Base-by-base conservation (phyloP, 2,113 vertebrate species). In the Forbesichthys agassizii region DNA sequence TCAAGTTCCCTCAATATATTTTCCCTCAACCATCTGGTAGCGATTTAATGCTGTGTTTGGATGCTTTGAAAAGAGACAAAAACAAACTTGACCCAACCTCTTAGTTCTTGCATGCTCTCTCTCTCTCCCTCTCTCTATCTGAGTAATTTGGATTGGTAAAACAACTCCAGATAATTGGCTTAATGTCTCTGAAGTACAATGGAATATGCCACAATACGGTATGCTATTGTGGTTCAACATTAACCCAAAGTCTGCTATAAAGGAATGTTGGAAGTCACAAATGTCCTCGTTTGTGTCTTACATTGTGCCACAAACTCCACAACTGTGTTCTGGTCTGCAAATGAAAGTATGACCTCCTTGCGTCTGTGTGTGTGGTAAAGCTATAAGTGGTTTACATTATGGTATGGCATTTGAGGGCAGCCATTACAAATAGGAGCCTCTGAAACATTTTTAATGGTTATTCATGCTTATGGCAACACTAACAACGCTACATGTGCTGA, bases 81-180 rank as follows among this genome's bases (percentile, higher is more conserved):
- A 54, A 14, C 78, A 78, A 71, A 75, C 56, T 59, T 79, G 61
- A 75, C 71, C 75, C 78, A 78, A 84, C 63, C 74, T 79, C 67
- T 27, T 27, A 82, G 67, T 74, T 81, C 75, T 62, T 68, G 56
- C 65, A 61, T 75, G 5, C 11, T 18, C 64, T 27, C 12, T 9
- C 48, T 48, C 10, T 48, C 11, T 52, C n/a, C 48, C 54, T 58
- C 18, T 3, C 53, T 48, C n/a, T 58, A 55, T 14, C 27, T 27
- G 49, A 67, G 14, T 72, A 33, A 52, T 59, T 9, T 20, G 46
- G 11, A 33, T 67, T 79, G 78, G 80, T 85, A 75, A 73, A 78
- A 79, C 85, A 85, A 84, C 83, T 82, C 75, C 85, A 77, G 81
- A 77, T 84, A 89, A 91, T 86, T 86, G 82, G 75, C 81, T 62